Base-by-base conservation (phyloP, 2,888 invertebrate species). In the Drosophila emarginata region DNA sequence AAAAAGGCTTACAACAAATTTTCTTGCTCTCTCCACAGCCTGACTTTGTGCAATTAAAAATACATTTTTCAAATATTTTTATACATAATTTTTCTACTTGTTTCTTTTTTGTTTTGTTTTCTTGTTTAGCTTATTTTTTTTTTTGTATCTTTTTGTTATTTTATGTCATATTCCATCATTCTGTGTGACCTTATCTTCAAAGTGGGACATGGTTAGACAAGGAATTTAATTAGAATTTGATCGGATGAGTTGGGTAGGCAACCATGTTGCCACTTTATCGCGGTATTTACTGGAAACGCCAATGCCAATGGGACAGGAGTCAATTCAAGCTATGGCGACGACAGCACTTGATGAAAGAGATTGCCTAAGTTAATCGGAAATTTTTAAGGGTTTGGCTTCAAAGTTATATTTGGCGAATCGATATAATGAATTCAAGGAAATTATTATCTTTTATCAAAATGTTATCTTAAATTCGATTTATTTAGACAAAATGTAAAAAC, bases 41-140 rank as follows among this genome's bases (percentile, higher is more conserved):
- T 60, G 72, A 76, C 83, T 86, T 81, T 81, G 78, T 77, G 59
- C 86, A 84, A 84, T 84, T 86, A 84, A 83, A 86, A 83, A 68
- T 71, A 78, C 72, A 86, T 84, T 83, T 86, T 78, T 81, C 79
- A 84, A 84, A 86, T 86, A 84, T 83, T 86, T 83, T 69, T 77
- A 68, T 61, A 77, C 76, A 82, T 68, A 72, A 63, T 62, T 74
- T 74, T 51, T 69, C 68, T 60, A 53, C 37, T 56, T 45, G 28
- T 36, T 40, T 18, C 39, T 53, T 60, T 60, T 18, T 32, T 54
- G 9, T 32, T 54, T 15, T 32, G 26, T 26, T 26, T 26, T 26
- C 4, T 26, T 53, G 15, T 15, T 40, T 40, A 2, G 3, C 15
- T 14, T 32, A 2, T 32, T 32, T 32, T 4, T 53, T 32, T 53